Conservation (phyloP, 2,113 vertebrate species). For the Sminthopsis crassicaudata region DNA sequence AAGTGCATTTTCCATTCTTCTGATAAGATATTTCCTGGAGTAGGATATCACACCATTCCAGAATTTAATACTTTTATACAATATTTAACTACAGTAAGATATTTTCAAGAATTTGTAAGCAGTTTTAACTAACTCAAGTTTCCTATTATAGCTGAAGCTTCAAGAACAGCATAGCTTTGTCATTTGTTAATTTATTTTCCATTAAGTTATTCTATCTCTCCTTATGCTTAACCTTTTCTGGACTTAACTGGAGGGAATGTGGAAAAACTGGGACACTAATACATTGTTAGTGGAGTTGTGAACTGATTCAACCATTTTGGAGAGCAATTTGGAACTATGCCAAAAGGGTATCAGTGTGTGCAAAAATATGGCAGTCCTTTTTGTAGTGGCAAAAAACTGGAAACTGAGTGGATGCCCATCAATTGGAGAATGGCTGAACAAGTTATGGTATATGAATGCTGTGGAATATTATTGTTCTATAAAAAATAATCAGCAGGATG, state of each 20-base stretch:
- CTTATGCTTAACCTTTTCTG: not conserved
- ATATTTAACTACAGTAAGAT: not conserved
- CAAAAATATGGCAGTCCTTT: too few species aligned
- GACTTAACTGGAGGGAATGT: not conserved
- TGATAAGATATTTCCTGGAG: not conserved
- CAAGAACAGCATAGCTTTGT: not conserved
- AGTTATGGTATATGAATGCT: too few species aligned
- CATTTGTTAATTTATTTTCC: not conserved
- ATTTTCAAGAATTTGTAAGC: not conserved
- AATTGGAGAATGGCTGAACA: too few species aligned
- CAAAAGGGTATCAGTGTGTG: too few species aligned
- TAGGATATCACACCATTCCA: not conserved
- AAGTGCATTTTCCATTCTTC: not conserved
- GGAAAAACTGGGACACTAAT: too few species aligned
- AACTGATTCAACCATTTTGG: too few species aligned
- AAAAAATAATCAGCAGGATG: too few species aligned
- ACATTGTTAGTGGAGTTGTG: too few species aligned
- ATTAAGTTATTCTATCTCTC: not conserved
- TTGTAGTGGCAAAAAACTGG: too few species aligned
- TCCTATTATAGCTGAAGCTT: not conserved
- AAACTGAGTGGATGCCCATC: too few species aligned
- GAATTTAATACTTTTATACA: not conserved
- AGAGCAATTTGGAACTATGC: too few species aligned
- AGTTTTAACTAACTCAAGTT: not conserved
- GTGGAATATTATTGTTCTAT: too few species aligned